Conservation (phyloP, 2,888 invertebrate genomes). For the Lissocephala sabroskyi region DNA sequence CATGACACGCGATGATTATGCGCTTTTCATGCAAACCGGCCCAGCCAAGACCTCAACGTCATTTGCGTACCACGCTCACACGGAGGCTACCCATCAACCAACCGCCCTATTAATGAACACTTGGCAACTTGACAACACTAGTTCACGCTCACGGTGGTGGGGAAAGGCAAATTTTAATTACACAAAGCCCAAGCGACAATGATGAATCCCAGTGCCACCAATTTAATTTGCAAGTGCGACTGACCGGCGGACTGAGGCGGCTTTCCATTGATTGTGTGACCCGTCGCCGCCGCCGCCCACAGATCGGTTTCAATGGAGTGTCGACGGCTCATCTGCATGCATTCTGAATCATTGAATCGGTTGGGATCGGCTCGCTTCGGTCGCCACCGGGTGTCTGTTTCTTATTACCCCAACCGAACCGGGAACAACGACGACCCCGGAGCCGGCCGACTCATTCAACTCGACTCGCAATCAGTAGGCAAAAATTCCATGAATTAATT, state of each 20-base stretch:
- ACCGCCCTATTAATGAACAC: slow-evolving; percentile 28
- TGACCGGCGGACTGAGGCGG: slow-evolving; percentile 37
- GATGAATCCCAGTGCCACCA: slow-evolving; percentile 54
- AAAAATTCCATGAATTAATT: slow-evolving; percentile 71
- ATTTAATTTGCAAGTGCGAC: slow-evolving; percentile 47
- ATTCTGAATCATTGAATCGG: slow-evolving; percentile 44
- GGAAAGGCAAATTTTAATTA: slow-evolving; percentile 46
- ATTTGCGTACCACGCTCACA: slow-evolving; percentile 46
- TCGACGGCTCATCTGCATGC: slow-evolving; percentile 55
- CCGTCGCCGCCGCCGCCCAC: slow-evolving; percentile 6
- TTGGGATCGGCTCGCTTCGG: slow-evolving; percentile 19
- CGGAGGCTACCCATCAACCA: slow-evolving; percentile 1
- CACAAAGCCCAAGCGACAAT: slow-evolving; percentile 58
- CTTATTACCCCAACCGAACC: slow-evolving; percentile 38
- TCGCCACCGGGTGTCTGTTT: slow-evolving; percentile 58
- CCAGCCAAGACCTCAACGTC: slow-evolving; percentile 32
- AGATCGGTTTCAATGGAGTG: slow-evolving; percentile 10
- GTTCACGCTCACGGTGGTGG: slow-evolving; percentile 18
- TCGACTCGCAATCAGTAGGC: slow-evolving; percentile 38
- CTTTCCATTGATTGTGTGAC: slow-evolving; percentile 48
- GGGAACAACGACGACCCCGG: no score
- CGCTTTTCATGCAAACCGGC: slow-evolving; percentile 51
- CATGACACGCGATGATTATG: slow-evolving; percentile 66
- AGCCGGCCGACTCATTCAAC: no score
- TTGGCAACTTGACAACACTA: slow-evolving; percentile 22